Percentiles rank a stretch among this genome's conserved stretches.
Conservation (phyloP, 2,888 invertebrate species). For the Caenorhabditis wallacei region DNA sequence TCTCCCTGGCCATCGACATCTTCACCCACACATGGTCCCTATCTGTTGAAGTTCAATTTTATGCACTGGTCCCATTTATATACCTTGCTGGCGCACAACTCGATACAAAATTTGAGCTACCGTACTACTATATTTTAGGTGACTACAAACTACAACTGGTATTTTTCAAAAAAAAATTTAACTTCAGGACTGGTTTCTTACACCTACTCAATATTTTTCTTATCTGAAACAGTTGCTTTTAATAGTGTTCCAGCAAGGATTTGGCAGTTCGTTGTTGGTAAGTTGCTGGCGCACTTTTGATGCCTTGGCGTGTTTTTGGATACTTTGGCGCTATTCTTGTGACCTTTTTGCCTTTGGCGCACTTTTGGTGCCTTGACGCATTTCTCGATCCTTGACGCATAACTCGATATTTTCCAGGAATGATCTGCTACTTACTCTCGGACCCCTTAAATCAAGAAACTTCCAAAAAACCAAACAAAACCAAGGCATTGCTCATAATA, state of each 20-base stretch:
- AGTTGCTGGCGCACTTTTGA: not conserved
- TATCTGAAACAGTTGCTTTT: slow-evolving; percentile 14
- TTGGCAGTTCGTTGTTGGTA: slow-evolving; percentile 47
- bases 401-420: slow-evolving; percentile 4
- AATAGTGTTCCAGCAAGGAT: slow-evolving; percentile 47
- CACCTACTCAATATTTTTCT: slow-evolving; percentile 18
- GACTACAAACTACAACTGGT: no score
- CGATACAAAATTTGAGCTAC: not conserved
- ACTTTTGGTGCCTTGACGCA: not conserved
- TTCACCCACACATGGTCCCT: slow-evolving; percentile 56
- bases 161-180: no score
- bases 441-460: not conserved
- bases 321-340: not conserved
- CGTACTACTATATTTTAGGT: slow-evolving; percentile 3
- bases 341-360: not conserved
- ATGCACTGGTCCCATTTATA: slow-evolving; percentile 41
- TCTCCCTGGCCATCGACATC: slow-evolving; percentile 36
- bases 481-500: not conserved
- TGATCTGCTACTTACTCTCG: not conserved
- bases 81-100: not conserved
- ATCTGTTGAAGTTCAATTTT: slow-evolving; percentile 57
- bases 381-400: slow-evolving; percentile 1
- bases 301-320: not conserved
- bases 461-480: not conserved
- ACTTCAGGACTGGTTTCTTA: not conserved